A percentile compares a stretch with the other conserved stretches of the same genome.
phyloP scores from a whole-genome alignment of 37 sponge, comb jelly and placozoan genomes.

The Cladorhizidae sp. region DNA sequence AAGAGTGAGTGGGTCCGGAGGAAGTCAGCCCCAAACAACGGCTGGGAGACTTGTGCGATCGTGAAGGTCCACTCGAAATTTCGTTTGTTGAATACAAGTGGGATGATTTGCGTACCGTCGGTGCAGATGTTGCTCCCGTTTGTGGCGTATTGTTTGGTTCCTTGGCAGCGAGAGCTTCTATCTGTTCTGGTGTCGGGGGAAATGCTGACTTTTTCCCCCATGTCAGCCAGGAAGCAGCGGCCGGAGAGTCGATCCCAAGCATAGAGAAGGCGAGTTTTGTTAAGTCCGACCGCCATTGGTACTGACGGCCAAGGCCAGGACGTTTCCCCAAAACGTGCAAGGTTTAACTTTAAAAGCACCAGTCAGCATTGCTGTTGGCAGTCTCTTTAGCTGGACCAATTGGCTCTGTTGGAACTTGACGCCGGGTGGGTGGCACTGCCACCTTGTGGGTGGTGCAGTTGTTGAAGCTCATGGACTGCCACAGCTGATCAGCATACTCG shows the following conservation, averaged over 20 bases:
- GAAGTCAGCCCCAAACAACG: constrained; percentile 42
- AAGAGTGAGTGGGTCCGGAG: constrained; percentile 36
- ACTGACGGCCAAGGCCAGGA: constrained; percentile 25
- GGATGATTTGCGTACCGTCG: constrained; percentile 9
- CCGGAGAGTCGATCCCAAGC: constrained; percentile 5
- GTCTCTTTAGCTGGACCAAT: background rate
- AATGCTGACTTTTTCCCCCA: constrained; percentile 29
- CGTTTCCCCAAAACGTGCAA: constrained; percentile 20
- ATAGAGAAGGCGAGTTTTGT: too few relatives aligned
- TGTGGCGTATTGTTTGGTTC: constrained; percentile 10
- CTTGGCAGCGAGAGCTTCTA: constrained; percentile 7
- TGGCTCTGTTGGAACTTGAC: background rate
- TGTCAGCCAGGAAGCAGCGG: constrained; percentile 31
- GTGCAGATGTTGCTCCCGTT: constrained; percentile 34
- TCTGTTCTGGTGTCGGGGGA: constrained; percentile 21
- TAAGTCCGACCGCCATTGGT: background rate
- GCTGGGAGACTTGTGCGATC: too few relatives aligned
- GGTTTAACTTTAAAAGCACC: constrained; percentile 18
- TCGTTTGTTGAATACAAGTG: constrained; percentile 19
- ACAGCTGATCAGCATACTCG: background rate
- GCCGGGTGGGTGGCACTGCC: background rate
- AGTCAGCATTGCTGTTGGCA: background rate
- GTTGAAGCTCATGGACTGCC: background rate
- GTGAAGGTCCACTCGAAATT: too few relatives aligned
- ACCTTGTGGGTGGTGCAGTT: background rate